Evolutionary conservation across 2,113 vertebrate species (phyloP).

Genomic region (Spermophilus dauricus): DNA sequence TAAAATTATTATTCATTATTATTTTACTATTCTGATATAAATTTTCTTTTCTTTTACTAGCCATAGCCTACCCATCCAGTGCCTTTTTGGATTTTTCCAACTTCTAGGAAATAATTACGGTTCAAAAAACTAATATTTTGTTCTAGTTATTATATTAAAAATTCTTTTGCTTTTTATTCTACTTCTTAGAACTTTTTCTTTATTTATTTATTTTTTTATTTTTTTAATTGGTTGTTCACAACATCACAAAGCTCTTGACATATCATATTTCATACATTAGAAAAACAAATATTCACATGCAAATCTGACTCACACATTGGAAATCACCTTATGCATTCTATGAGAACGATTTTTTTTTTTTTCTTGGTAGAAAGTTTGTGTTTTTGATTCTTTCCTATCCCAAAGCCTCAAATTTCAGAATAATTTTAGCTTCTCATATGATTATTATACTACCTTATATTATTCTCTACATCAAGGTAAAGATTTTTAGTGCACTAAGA

Average conservation of each 20-base stretch:
- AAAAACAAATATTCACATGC: neutral
- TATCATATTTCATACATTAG: too few relatives aligned
- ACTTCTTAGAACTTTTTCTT: neutral
- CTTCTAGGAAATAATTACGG: neutral
- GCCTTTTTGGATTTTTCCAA: neutral
- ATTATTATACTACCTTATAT: conserved; percentile 41
- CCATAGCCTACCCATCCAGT: neutral
- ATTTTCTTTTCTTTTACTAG: conserved; percentile 6
- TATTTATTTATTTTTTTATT: too few relatives aligned
- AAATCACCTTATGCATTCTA: conserved; percentile 26
- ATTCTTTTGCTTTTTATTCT: neutral
- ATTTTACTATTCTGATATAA: neutral
- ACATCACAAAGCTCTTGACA: too few relatives aligned
- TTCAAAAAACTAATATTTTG: conserved; percentile 22
- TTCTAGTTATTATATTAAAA: conserved; percentile 5
- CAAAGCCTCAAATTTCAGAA: conserved; percentile 45
- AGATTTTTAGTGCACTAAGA: conserved; percentile 33
- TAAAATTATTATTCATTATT: neutral
- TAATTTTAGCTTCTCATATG: conserved; percentile 52
- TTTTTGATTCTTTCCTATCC: neutral
- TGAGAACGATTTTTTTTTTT: conserved; percentile 33
- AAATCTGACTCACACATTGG: neutral
- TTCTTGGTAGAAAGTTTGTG: conserved; percentile 46
- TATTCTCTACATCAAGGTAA: neutral
- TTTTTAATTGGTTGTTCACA: too few relatives aligned